A percentile compares a stretch with the other conserved stretches of the same genome.
Evolutionary conservation across 2,113 vertebrate species (phyloP).

Genomic region (Drymodes brunneopygia): DNA sequence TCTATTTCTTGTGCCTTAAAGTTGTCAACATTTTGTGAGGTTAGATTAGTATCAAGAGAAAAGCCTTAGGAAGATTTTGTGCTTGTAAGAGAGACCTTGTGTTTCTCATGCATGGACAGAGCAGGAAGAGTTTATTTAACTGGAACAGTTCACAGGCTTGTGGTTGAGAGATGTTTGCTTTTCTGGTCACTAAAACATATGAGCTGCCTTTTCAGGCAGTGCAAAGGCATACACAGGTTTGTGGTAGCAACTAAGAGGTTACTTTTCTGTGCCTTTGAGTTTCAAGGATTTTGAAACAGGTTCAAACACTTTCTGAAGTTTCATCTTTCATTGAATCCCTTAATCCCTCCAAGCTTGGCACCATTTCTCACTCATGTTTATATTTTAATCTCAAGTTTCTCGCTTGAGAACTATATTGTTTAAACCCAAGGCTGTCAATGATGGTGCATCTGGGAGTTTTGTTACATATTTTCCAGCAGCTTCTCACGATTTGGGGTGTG

Average conservation of each 20-base stretch:
- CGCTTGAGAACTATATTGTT: conserved; percentile 12
- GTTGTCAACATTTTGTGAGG: neutral
- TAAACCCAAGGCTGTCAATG: conserved; percentile 23
- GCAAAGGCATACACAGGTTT: neutral
- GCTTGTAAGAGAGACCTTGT: neutral
- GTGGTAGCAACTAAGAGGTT: conserved; percentile 23
- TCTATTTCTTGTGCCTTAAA: neutral
- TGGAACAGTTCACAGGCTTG: neutral
- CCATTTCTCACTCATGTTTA: conserved; percentile 33
- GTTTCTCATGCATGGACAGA: neutral
- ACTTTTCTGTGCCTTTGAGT: conserved; percentile 26
- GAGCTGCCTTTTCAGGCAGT: neutral
- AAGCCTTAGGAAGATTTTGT: neutral
- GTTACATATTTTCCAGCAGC: neutral
- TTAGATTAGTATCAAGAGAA: neutral
- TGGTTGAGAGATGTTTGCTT: neutral
- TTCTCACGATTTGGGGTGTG: neutral
- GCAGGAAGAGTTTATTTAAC: neutral
- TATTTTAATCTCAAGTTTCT: conserved; percentile 54
- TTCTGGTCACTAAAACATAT: neutral
- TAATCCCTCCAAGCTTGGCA: conserved; percentile 60
- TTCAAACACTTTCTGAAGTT: conserved; percentile 12
- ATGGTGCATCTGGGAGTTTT: neutral
- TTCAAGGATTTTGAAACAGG: conserved; percentile 53
- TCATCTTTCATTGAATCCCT: conserved; percentile 63